These are phyloP conservation scores for Rhyacichthys aspro DNA, from an alignment of 2,797 vertebrate species.

Conservation along the genomic window DNA sequence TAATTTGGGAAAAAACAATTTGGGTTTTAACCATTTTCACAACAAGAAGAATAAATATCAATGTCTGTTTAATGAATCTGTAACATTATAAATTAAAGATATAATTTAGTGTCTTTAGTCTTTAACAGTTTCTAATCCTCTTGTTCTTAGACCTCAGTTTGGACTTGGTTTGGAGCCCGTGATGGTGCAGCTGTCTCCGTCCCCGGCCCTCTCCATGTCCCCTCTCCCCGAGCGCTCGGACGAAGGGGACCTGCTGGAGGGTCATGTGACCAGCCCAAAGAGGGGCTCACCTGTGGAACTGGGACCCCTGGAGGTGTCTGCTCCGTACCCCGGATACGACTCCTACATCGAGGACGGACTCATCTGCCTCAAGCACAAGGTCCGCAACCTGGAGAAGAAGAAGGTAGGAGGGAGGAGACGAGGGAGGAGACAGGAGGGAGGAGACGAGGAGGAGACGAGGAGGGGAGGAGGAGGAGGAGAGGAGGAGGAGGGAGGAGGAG, in stretches of 20 bases:
- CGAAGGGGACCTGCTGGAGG: constrained; percentile 66
- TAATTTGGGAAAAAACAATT: no score
- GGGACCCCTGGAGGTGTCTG: constrained; percentile 67
- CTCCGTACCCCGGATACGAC: constrained; percentile 88
- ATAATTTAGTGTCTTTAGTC: no score
- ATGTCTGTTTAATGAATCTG: no score
- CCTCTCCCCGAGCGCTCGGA: constrained; percentile 65
- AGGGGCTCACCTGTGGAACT: constrained; percentile 65
- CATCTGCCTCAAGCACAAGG: constrained; percentile 96
- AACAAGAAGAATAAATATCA: no score
- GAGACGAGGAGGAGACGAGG: fast-evolving
- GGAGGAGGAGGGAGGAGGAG: no score
- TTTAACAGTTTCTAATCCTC: background rate
- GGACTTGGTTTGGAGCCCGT: constrained; percentile 36
- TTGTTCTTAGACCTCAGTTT: constrained; percentile 34
- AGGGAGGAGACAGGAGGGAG: fast-evolving
- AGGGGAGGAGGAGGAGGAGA: no score
- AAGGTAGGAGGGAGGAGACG: constrained; percentile 84
- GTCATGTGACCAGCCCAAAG: constrained; percentile 41
- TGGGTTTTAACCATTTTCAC: no score
- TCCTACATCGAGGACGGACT: constrained; percentile 94
- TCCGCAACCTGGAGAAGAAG: constrained; percentile 97
- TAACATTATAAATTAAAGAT: no score
- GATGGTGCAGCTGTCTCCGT: constrained; percentile 90
- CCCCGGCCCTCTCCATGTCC: constrained; percentile 66